phyloP scores from a whole-genome alignment of 2,797 vertebrate species.

The Acanthurus leucopareius region DNA sequence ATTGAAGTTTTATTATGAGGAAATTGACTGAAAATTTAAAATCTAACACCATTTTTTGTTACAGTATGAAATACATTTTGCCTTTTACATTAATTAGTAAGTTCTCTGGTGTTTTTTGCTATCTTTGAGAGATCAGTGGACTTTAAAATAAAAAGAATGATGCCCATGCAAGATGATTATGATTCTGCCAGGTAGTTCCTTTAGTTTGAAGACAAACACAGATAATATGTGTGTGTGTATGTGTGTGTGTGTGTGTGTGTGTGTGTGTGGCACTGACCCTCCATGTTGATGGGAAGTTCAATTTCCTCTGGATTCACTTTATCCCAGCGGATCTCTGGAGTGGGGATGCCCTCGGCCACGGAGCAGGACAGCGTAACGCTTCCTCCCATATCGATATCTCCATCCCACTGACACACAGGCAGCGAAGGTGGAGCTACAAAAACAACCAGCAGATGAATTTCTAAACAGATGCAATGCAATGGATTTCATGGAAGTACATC shows the following conservation, averaged over 20 bases:
- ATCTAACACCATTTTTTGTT: too few species aligned
- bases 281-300: conserved; percentile 80
- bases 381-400: conserved; percentile 79
- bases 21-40: too few species aligned
- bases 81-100: too few species aligned
- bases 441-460: not conserved
- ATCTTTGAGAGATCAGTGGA: not conserved
- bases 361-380: conserved; percentile 84
- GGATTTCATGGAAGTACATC: not conserved
- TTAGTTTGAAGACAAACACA: too few species aligned
- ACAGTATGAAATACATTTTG: too few species aligned
- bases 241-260: not conserved
- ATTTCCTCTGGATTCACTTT: conserved; percentile 82
- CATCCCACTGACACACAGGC: conserved; percentile 86
- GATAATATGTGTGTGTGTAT: not conserved
- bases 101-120: not conserved
- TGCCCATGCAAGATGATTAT: not conserved
- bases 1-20: too few species aligned
- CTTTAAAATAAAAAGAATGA: not conserved
- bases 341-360: conserved; percentile 81
- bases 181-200: too few species aligned
- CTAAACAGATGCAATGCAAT: not conserved
- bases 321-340: conserved; percentile 85
- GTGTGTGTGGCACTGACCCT: conserved; percentile 73
- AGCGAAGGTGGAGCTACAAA: conserved; percentile 83